Percentiles rank a stretch among this genome's conserved stretches.
These are phyloP conservation scores for Adela reaumurella DNA, from an alignment of 2,888 invertebrate species.

Conservation along the genomic window DNA sequence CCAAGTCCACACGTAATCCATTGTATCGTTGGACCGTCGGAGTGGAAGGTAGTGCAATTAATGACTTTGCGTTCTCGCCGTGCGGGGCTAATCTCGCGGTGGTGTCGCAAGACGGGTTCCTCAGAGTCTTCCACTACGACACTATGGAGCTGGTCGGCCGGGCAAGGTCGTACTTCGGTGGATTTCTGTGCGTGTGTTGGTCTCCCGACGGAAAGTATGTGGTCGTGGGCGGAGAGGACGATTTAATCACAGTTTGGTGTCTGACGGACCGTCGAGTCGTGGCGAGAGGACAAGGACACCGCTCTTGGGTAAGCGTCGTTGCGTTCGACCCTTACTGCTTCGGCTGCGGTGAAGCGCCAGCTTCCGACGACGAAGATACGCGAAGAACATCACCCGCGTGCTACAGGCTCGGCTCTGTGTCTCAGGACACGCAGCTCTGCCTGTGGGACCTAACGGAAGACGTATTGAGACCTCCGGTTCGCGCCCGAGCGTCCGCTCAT, in stretches of 20 bases:
- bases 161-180: slow-evolving; percentile 97
- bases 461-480: slow-evolving; percentile 72
- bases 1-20: slow-evolving; percentile 94
- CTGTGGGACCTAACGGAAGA: slow-evolving; percentile 99
- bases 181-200: slow-evolving; percentile 96
- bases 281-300: slow-evolving; percentile 96
- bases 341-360: slow-evolving; percentile 62
- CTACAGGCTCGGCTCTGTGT: slow-evolving; percentile 89
- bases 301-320: slow-evolving; percentile 97
- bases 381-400: slow-evolving; percentile 51
- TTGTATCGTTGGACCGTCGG: slow-evolving; percentile 84
- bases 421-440: slow-evolving; percentile 97
- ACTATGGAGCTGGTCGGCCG: slow-evolving; percentile 93
- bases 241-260: slow-evolving; percentile 96
- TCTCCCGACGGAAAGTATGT: slow-evolving; percentile 94
- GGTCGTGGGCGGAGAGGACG: slow-evolving; percentile 97
- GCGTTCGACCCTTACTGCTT: slow-evolving; percentile 89
- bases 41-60: slow-evolving; percentile 77
- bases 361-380: slow-evolving; percentile 49
- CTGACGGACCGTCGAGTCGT: slow-evolving; percentile 89
- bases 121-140: slow-evolving; percentile 95
- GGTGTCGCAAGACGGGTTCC: slow-evolving; percentile 92
- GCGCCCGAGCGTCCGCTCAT: slow-evolving; percentile 40
- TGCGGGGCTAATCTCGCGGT: slow-evolving; percentile 90
- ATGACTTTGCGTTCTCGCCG: slow-evolving; percentile 96